Evolutionary conservation across 64 coral and sea anemone genomes (phyloP), one percentile per base, ranked within the genome.

Genomic region (Montipora sp.): DNA sequence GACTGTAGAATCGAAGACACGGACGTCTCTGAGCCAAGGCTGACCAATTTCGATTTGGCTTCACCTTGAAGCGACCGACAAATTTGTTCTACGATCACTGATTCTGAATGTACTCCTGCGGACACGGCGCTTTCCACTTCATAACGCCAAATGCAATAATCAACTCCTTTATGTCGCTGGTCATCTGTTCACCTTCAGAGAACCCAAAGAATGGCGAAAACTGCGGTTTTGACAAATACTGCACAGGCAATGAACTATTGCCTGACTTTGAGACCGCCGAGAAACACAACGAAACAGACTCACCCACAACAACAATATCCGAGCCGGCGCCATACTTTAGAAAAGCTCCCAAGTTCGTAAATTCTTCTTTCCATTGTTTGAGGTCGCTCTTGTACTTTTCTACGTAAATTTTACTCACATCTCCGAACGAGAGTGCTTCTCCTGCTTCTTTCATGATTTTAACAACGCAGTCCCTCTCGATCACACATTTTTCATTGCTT

Each of bases 11-110:
- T 92, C n/a, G 90, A 87, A 15, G 75, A 82, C 60, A 88, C 73
- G 11, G 73, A 83, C 15, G 83, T 60, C 8, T 87, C 75, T 14
- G 91, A 75, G 23, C 91, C 83, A 27, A 93, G 87, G 51, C 91
- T 75, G 5, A 87, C 83, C 77, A 87, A 67, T 87, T 93, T 87
- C 53, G 75, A 87, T 79, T 92, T 92, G 18, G 90, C 90, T 51
- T 92, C 81, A 47, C 91, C 91, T 66, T 92, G 91, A 86, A 92
- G 81, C 23, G 82, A 92, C 59, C 47, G 84, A 68, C 82, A 24
- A 36, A 92, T 77, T 79, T 92, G 91, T 19, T 92, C 81, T 12
- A 83, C 22, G 47, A 92, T 92, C 45, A 92, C 59, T 87, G 85
- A 51, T 69, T 75, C 77, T 3, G 83, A 93, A 66, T 87, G 77